Evolutionary conservation across 2,888 invertebrate species (phyloP).

Genomic region (Andrena fulva): DNA sequence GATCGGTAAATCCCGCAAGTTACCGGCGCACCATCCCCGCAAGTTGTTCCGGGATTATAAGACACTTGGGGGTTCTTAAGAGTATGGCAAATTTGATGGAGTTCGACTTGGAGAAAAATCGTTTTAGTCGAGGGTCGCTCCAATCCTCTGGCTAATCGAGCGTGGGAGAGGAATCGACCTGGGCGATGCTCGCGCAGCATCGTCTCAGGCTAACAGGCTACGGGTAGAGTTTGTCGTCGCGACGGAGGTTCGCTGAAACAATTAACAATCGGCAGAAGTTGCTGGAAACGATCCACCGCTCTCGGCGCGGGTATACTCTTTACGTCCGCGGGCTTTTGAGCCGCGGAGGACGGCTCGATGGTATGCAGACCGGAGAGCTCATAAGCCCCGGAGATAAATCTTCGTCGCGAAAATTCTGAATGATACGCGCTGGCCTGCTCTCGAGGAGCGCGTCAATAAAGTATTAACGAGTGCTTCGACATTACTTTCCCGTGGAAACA

Average conservation of each 20-base stretch:
- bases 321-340: conserved; percentile 1
- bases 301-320: not conserved
- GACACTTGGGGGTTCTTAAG: conserved; percentile 12
- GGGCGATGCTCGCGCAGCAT: conserved; percentile 7
- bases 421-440: conserved; percentile 17
- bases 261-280: conserved; percentile 50
- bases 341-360: not conserved
- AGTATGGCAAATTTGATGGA: conserved; percentile 25
- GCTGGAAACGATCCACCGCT: not conserved
- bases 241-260: conserved; percentile 38
- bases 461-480: conserved; percentile 63
- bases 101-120: conserved; percentile 39
- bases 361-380: conserved; percentile 1
- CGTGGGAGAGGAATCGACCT: conserved; percentile 17
- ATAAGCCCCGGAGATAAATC: conserved; percentile 53
- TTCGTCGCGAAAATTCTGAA: conserved; percentile 41
- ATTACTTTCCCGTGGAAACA: conserved; percentile 26
- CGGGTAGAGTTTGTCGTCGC: conserved; percentile 51
- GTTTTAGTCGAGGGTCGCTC: not conserved
- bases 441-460: conserved; percentile 48
- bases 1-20: not conserved
- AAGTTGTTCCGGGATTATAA: not conserved
- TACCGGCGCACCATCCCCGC: not conserved
- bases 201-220: conserved; percentile 33
- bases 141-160: conserved; percentile 37